phyloP scores from a whole-genome alignment of 2,797 vertebrate species.

The Gymnothorax javanicus region DNA sequence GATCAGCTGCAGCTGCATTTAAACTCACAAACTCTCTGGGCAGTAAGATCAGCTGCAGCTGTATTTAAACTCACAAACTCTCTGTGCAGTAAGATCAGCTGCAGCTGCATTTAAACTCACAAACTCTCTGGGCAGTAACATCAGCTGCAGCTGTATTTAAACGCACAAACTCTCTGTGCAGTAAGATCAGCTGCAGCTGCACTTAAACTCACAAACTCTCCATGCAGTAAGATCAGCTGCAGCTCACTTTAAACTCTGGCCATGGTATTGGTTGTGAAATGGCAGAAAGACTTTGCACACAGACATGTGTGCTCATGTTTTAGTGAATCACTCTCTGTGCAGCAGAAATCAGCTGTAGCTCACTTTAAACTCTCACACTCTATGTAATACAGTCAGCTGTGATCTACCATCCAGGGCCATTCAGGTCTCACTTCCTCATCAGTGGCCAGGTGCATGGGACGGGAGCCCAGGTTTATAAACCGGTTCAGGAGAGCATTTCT shows the following conservation, averaged over 20 bases:
- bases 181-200: neutral
- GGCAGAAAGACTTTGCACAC: too few species aligned
- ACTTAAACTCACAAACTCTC: neutral
- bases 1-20: too few species aligned
- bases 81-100: neutral
- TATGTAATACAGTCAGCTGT: constrained; percentile 64
- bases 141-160: neutral
- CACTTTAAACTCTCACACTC: constrained; percentile 58
- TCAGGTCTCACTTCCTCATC: neutral
- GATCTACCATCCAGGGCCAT: constrained; percentile 38
- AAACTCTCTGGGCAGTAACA: neutral
- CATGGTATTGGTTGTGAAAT: too few species aligned
- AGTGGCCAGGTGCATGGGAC: constrained; percentile 53
- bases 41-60: neutral
- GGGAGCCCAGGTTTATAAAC: constrained; percentile 52
- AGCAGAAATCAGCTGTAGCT: constrained; percentile 20
- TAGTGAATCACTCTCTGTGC: too few species aligned
- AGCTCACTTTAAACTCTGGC: neutral
- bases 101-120: neutral
- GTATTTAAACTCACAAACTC: neutral
- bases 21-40: too few species aligned
- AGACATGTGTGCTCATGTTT: too few species aligned
- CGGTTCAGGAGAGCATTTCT: constrained; percentile 62
- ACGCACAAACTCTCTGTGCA: neutral
- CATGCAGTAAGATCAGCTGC: neutral